Base-by-base conservation (phyloP, 1,140 invertebrate genomes). In the Glossosoma conforme region DNA sequence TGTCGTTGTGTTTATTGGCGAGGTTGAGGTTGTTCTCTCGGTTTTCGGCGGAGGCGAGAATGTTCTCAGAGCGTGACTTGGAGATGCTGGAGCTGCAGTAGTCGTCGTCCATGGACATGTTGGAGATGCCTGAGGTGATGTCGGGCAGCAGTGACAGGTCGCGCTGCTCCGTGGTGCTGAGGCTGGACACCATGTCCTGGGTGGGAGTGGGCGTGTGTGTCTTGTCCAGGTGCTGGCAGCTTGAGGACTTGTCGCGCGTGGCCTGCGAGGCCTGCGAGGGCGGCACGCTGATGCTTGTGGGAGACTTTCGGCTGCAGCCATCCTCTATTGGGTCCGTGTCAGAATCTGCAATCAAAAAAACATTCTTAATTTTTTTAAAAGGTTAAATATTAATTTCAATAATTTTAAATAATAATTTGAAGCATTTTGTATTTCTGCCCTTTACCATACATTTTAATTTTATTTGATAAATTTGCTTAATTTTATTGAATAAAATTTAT, bases 171-270 rank as follows among this genome's bases (percentile, higher is more conserved):
- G 70, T 73, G 2, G 68, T 73, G 47, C 72, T 74, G 15, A 75
- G 67, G 37, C 70, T 73, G n/a, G 72, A 75, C 3, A 74, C 72
- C 72, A 73, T 74, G 58, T 74, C 72, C 37, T 73, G 72, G 1
- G 72, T 73, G 13, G 72, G 70, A 1, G 72, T 75, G 1, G 72
- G 72, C 0, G 70, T 74, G 56, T 74, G 72, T 2, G 70, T 74
- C 43, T 59, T 59, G 50, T 59, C 54, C 14, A 73, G 63, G 44
- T 69, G 70, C 4, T 72, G 58, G 0, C 70, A 70, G 44, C 69
- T 72, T 3, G 70, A 72, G 9, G 70, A 72, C 21, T 72, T 72
- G 24, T 75, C 70, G 38, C 67, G 60, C 0, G 68, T 60, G 13
- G 55, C 66, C 1, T 66, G 65, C 3, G 70, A 73, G 0, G 70